A percentile compares a stretch with the other conserved stretches of the same genome.
Evolutionary conservation across 2,888 invertebrate species (phyloP).

Genomic region (Panopea generosa): DNA sequence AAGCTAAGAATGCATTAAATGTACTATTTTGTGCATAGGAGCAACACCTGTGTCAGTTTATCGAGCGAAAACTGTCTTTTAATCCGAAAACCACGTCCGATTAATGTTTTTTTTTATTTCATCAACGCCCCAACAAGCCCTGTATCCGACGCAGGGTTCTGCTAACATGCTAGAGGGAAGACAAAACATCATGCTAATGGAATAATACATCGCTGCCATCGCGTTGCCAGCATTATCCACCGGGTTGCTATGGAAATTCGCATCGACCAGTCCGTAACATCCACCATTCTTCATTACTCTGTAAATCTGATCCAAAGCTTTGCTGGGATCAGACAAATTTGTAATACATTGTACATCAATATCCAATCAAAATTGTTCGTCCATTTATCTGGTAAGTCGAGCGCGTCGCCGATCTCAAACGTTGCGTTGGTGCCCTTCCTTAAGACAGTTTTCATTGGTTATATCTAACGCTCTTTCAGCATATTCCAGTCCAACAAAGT

Average conservation of each 20-base stretch:
- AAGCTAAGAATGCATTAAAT: too few relatives aligned
- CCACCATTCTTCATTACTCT: slow-evolving; percentile 34
- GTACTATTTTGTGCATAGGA: too few relatives aligned
- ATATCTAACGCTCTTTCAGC: slow-evolving; percentile 14
- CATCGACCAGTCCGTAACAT: slow-evolving; percentile 23
- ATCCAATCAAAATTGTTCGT: slow-evolving; percentile 36
- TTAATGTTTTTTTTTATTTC: slow-evolving; percentile 30
- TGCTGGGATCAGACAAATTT: slow-evolving; percentile 40
- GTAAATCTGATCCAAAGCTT: slow-evolving; percentile 25
- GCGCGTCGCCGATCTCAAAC: slow-evolving; percentile 29
- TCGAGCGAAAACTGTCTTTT: too few relatives aligned
- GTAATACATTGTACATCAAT: slow-evolving; percentile 41
- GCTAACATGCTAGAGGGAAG: slow-evolving; percentile 41
- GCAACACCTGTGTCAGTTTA: too few relatives aligned
- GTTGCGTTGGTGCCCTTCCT: slow-evolving; percentile 16
- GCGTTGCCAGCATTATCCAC: slow-evolving; percentile 21
- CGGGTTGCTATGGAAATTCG: slow-evolving; percentile 31
- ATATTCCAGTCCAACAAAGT: slow-evolving; percentile 36
- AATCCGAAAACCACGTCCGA: too few relatives aligned
- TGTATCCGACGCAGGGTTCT: slow-evolving; percentile 41
- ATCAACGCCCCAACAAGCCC: slow-evolving; percentile 49
- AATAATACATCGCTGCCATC: slow-evolving; percentile 30
- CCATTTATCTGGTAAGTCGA: slow-evolving; percentile 26
- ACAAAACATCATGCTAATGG: slow-evolving; percentile 49
- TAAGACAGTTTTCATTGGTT: not conserved